phyloP scores from a whole-genome alignment of 2,113 vertebrate species.

The Amblyornis subalaris region DNA sequence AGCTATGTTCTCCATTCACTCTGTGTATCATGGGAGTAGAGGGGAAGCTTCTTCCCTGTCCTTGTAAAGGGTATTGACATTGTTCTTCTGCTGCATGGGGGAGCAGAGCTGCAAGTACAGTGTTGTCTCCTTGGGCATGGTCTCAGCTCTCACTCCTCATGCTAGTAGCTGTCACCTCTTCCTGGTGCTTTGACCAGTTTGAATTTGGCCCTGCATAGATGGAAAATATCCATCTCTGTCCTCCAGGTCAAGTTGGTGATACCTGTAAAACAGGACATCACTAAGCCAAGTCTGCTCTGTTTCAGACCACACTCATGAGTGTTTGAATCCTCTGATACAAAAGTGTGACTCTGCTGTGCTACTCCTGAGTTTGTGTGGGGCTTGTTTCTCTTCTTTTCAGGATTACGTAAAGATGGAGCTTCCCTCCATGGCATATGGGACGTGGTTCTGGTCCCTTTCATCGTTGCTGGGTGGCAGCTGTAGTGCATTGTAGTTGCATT shows the following conservation, averaged over 20 bases:
- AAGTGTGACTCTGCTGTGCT: neutral
- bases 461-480: conserved; percentile 64
- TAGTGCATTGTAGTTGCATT: conserved; percentile 99
- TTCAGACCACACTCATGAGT: neutral
- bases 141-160: neutral
- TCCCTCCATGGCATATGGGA: neutral
- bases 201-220: neutral
- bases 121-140: fast-evolving
- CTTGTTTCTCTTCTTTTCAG: conserved; percentile 31
- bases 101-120: neutral
- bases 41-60: neutral
- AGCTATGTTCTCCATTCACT: neutral
- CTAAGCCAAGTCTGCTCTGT: neutral
- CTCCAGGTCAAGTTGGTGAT: neutral
- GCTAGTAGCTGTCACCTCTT: neutral
- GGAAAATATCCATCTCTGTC: neutral
- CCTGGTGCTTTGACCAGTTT: neutral
- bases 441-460: neutral
- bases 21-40: neutral
- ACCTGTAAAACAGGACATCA: neutral
- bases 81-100: neutral
- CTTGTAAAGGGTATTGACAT: neutral
- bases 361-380: neutral
- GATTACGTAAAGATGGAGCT: neutral
- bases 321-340: neutral